Evolutionary conservation across 2,888 invertebrate species (phyloP).

Genomic region (Epinotia ramella): DNA sequence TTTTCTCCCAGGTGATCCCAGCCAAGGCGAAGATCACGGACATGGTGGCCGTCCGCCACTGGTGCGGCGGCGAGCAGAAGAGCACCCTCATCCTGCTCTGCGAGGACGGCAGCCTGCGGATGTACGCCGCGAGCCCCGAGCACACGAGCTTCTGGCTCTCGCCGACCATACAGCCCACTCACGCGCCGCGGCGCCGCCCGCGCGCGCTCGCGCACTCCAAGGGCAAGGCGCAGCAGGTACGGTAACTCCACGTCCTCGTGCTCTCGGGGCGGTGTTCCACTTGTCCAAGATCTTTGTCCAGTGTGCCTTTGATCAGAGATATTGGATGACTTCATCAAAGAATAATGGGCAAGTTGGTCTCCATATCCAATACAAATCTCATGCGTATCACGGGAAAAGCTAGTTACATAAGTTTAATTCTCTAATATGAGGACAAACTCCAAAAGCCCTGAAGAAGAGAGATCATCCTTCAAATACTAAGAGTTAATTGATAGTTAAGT

Average conservation of each 20-base stretch:
- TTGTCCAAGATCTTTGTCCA: too few relatives aligned
- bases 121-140: conserved; percentile 96
- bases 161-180: conserved; percentile 83
- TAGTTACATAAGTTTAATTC: too few relatives aligned
- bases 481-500: too few relatives aligned
- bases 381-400: too few relatives aligned
- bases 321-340: too few relatives aligned
- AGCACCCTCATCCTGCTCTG: conserved; percentile 97
- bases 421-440: too few relatives aligned
- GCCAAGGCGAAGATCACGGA: conserved; percentile 98
- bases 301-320: too few relatives aligned
- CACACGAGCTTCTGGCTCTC: conserved; percentile 89
- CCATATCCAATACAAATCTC: too few relatives aligned
- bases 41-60: conserved; percentile 97
- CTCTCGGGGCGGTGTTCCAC: too few relatives aligned
- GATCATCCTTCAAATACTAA: too few relatives aligned
- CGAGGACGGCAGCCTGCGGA: conserved; percentile 97
- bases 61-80: conserved; percentile 91
- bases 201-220: conserved; percentile 64
- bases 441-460: too few relatives aligned
- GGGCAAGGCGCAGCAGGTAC: conserved; percentile 73
- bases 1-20: conserved; percentile 84
- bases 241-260: background rate
- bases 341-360: too few relatives aligned
- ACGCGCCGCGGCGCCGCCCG: conserved; percentile 71